These are phyloP conservation scores for Meliscaeva auricollis DNA, from an alignment of 2,888 invertebrate species.

Conservation along the genomic window DNA sequence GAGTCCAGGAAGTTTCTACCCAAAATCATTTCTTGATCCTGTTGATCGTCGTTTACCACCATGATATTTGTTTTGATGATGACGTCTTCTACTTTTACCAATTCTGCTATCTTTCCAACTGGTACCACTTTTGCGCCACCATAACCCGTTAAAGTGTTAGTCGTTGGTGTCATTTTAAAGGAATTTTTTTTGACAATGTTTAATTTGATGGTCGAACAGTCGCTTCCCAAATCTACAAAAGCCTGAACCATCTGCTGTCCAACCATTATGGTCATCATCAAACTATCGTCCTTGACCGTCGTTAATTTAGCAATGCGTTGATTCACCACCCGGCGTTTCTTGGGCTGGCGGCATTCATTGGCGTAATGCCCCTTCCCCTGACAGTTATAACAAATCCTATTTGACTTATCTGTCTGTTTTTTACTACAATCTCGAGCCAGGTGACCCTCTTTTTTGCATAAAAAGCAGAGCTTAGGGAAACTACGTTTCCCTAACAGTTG, in stretches of 20 bases:
- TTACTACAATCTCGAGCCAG: neutral
- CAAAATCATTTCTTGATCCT: neutral
- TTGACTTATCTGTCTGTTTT: neutral
- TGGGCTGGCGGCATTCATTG: conserved; percentile 4
- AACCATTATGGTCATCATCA: conserved; percentile 2
- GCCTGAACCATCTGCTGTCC: neutral
- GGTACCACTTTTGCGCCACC: conserved; percentile 14
- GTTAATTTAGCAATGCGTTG: neutral
- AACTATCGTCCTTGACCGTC: conserved; percentile 4
- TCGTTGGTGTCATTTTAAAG: conserved; percentile 2
- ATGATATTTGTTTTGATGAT: neutral
- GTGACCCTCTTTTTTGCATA: neutral
- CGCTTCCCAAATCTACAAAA: conserved; percentile 12
- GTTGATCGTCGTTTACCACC: neutral
- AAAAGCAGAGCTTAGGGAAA: neutral
- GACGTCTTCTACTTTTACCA: neutral
- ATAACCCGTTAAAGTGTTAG: conserved; percentile 9
- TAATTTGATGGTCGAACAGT: conserved; percentile 24
- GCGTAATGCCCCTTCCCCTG: conserved; percentile 8
- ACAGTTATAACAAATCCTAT: conserved; percentile 23
- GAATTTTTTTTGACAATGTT: neutral
- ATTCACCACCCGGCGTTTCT: neutral
- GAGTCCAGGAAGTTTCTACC: neutral
- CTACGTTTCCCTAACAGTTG: neutral
- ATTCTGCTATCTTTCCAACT: conserved; percentile 10